A percentile compares a stretch with the other conserved stretches of the same genome.
Conservation (phyloP, 2,888 invertebrate species). For the Sepioteuthis lessoniana region DNA sequence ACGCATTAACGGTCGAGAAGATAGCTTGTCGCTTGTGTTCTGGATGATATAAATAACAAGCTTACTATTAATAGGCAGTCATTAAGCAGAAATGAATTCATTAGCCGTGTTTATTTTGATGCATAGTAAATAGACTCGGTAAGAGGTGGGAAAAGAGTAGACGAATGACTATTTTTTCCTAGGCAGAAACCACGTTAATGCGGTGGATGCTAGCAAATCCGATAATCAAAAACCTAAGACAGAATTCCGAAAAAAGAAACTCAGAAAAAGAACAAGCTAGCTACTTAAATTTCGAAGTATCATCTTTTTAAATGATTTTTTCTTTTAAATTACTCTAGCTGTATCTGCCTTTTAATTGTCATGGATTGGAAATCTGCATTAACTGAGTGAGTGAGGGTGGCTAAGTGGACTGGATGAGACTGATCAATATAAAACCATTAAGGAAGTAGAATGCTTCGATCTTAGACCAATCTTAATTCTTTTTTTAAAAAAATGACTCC, state of each 20-base stretch:
- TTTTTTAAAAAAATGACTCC: too few relatives aligned
- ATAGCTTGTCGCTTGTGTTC: not conserved
- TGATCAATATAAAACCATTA: too few relatives aligned
- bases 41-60: constrained; percentile 9
- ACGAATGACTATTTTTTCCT: not conserved
- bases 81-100: constrained; percentile 1
- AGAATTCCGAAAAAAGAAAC: not conserved
- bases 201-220: not conserved
- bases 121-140: not conserved
- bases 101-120: constrained; percentile 33
- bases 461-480: too few relatives aligned
- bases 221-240: not conserved
- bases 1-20: not conserved
- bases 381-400: too few relatives aligned
- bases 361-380: too few relatives aligned
- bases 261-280: not conserved
- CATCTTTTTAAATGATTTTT: not conserved
- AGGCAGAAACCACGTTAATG: not conserved
- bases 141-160: not conserved
- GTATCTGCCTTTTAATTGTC: too few relatives aligned
- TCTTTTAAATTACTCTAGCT: too few relatives aligned
- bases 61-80: not conserved
- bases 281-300: not conserved
- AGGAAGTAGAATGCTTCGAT: too few relatives aligned
- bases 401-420: too few relatives aligned